Evolutionary conservation across 2,888 invertebrate species (phyloP).

Genomic region (Zygaena filipendulae): DNA sequence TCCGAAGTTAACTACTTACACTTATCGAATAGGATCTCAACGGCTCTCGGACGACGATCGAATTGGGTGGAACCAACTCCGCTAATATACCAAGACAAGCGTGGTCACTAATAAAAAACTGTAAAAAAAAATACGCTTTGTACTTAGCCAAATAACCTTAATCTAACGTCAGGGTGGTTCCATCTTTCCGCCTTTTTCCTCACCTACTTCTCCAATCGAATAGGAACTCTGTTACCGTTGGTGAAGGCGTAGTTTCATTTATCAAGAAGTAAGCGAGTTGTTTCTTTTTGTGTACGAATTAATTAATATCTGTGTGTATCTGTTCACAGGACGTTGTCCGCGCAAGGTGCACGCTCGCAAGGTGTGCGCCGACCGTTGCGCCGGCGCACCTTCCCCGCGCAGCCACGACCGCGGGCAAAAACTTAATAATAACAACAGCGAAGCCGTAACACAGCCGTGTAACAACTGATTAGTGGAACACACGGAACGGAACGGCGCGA

Average conservation of each 20-base stretch:
- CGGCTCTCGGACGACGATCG: slow-evolving; percentile 28
- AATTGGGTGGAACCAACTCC: slow-evolving; percentile 31
- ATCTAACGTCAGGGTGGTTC: slow-evolving; percentile 52
- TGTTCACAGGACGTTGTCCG: slow-evolving; percentile 32
- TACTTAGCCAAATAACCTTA: slow-evolving; percentile 56
- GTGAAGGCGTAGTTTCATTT: too few relatives aligned
- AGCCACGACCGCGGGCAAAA: slow-evolving; percentile 19
- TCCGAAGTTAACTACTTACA: slow-evolving; percentile 8
- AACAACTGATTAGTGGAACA: slow-evolving; percentile 53
- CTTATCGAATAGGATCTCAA: slow-evolving; percentile 45
- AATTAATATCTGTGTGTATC: slow-evolving; percentile 55
- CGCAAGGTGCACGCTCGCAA: slow-evolving; percentile 59
- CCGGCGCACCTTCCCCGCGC: too few relatives aligned
- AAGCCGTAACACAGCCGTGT: slow-evolving; percentile 40
- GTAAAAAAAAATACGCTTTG: slow-evolving; percentile 42
- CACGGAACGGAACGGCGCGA: slow-evolving; percentile 26
- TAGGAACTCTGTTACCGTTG: neutral
- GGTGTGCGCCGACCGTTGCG: slow-evolving; percentile 57
- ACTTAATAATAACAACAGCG: slow-evolving; percentile 37
- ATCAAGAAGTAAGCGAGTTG: slow-evolving; percentile 13
- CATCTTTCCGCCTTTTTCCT: slow-evolving; percentile 41
- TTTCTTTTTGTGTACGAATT: slow-evolving; percentile 22
- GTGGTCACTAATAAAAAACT: slow-evolving; percentile 56
- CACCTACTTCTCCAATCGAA: slow-evolving; percentile 1
- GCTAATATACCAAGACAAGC: slow-evolving; percentile 58